Evolutionary conservation across 37 sponge, comb jelly and placozoan species (phyloP), one percentile per base, ranked within the genome.

Genomic region (Cliona cf. orientalis): DNA sequence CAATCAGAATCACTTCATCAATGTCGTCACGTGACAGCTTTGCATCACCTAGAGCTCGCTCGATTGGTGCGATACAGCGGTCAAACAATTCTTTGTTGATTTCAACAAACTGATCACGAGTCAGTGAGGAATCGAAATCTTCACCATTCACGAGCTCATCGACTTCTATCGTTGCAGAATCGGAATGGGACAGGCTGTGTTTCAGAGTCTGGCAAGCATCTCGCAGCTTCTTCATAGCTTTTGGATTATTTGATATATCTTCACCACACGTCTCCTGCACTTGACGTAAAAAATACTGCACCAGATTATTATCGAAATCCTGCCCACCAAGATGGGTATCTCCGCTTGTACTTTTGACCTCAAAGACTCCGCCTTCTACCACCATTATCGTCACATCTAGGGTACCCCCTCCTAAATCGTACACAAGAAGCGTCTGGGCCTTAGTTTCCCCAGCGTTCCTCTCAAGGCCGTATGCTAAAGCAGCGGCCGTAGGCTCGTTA

Each of bases 401-500:
- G 1, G 97, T 96, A 14, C 97, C 97, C 0, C 97, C 97, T 3
- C 97, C 97, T 38, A 96, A 70, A 59, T 96, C 97, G 67, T 93
- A 96, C 33, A 96, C 79, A n/a, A 96, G 78, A 42, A 96, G 69
- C 1, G 89, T 96, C 58, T 59, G 68, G 5, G 82, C 44, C 23
- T 77, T 76, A 2, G 37, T 67, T 3, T 19, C 35, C 3, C 63
- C 78, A 28, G 40, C 42, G 1, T 62, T 58, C 70, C 71, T 95
- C 49, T 95, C 94, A 23, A 98, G 76, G 5, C 99, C 99, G 67
- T 98, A 98, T 2, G 99, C 96, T 57, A 98, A 75, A 21, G 99
- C 94, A 44, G 99, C 99, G 43, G 99, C 92, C 1, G 99, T 98
- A 32, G 99, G 99, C 68, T 98, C 99, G 46, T 96, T 98, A 63